Base-by-base conservation (phyloP, 2,888 invertebrate species). In the Drosophila robusta region DNA sequence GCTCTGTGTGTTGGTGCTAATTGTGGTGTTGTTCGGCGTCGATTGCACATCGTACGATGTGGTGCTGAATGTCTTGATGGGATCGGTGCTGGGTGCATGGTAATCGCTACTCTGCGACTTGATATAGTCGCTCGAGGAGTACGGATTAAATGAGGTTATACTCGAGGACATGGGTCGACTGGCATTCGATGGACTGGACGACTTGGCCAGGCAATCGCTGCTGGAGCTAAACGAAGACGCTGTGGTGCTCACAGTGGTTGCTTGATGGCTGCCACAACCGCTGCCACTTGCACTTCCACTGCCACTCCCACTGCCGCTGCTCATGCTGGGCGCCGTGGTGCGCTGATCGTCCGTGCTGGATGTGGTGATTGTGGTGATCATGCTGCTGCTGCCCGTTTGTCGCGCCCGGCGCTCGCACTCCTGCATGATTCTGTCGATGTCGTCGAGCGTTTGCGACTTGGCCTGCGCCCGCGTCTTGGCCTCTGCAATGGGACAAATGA, bases 11-110 rank as follows among this genome's bases (percentile, higher is more conserved):
- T 54, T 73, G 26, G 64, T 90, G 80, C 89, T 90, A 39, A 90
- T 90, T 51, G 90, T 90, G 63, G 90, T 91, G 41, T 84, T 80
- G 69, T 89, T 89, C 45, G 90, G 85, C 64, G 92, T 90, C 72
- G 92, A 91, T 71, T 87, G 86, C 60, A 90, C 92, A 69, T 92
- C 92, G 70, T 92, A 92, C 24, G 92, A 92, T 64, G 92, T 92
- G 70, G 92, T 92, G 90, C 92, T 92, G 75, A 91, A 91, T 67
- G 92, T 92, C 88, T 92, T 92, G 70, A 92, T 92, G 64, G 91
- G 91, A 89, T 92, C 92, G 38, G 92, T 92, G 90, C 92, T 92
- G 50, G 90, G 91, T 89, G 91, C 90, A 75, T 90, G 91, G 70
- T 84, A 90, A 51, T 92, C 92, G 87, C 92, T 92, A 87, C 91